phyloP scores from a whole-genome alignment of 2,888 invertebrate species.

The Lasius fuliginosus region DNA sequence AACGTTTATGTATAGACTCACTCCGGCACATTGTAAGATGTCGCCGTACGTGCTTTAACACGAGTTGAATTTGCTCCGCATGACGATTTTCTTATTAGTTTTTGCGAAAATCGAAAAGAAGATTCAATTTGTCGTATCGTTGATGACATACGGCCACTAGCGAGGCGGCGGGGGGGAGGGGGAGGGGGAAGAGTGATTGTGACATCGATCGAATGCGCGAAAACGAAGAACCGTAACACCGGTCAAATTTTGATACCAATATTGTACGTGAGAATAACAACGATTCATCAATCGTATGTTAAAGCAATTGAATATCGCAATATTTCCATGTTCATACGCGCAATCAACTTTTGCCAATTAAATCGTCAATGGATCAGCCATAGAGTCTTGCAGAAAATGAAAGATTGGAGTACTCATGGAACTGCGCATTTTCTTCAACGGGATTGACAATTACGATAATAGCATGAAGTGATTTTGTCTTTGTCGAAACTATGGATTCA shows the following conservation, averaged over 20 bases:
- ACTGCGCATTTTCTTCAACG: background rate
- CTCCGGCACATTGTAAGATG: constrained; percentile 75
- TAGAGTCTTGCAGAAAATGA: background rate
- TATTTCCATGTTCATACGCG: background rate
- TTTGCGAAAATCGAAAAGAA: background rate
- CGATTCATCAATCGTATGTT: constrained; percentile 40
- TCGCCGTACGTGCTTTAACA: constrained; percentile 72
- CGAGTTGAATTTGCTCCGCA: constrained; percentile 44
- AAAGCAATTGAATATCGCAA: constrained; percentile 22
- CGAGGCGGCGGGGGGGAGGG: background rate
- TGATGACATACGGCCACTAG: background rate
- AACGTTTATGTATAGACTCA: constrained; percentile 68
- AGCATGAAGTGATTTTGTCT: background rate
- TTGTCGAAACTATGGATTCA: background rate
- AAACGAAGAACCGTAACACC: background rate
- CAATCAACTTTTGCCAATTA: constrained; percentile 44
- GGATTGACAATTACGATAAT: constrained; percentile 9
- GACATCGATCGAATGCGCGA: constrained; percentile 18
- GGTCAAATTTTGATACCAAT: background rate
- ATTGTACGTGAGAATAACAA: constrained; percentile 29
- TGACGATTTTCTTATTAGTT: constrained; percentile 55
- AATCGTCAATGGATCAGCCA: constrained; percentile 30
- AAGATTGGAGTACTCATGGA: background rate
- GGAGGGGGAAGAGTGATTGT: constrained; percentile 4
- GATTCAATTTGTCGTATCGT: background rate